Base-by-base conservation (phyloP, 2,888 invertebrate genomes). In the Crematogaster levior region DNA sequence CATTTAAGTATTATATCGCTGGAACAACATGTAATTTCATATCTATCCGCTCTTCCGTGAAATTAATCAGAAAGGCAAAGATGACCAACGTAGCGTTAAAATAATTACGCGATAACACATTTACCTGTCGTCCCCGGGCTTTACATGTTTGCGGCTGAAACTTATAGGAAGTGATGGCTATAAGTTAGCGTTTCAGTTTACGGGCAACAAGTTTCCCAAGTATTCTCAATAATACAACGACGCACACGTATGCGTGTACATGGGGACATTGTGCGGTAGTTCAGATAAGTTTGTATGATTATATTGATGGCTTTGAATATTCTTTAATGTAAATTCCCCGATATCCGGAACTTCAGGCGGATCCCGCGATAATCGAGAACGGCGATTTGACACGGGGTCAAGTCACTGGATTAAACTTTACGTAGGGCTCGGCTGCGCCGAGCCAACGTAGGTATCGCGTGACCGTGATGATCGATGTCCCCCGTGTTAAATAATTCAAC, bases 401-500 rank as follows among this genome's bases (percentile, higher is more conserved):
- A 81, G 83, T 80, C 80, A 60, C 61, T 65, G 74, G 72, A 68
- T 73, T 72, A 72, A 84, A 81, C 80, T 74, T 84, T 80, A 79
- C 73, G 74, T 40, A 51, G 37, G 51, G 65, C 65, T 74, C 77
- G 68, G 84, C 79, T 56, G 65, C 82, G 80, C 66, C n/a, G 79
- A 60, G 80, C 66, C 82, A 74, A 58, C 82, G 82, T 86, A 65
- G 40, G 63, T 65, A 91, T 92, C 92, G 91, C 93, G 92, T 92
- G 93, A 92, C 91, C 89, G 73, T 83, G 86, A 91, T 91, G 91
- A 93, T 92, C 91, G 90, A 92, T 91, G 91, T 89, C 85, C 83
- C 77, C 81, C 81, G 87, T 82, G 88, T 92, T 92, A 90, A 92
- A 93, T 93, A 92, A 93, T 93, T 93, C 90, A 92, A 88, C 87